Conservation (phyloP, 2,888 invertebrate genomes). For the Mantis religiosa region DNA sequence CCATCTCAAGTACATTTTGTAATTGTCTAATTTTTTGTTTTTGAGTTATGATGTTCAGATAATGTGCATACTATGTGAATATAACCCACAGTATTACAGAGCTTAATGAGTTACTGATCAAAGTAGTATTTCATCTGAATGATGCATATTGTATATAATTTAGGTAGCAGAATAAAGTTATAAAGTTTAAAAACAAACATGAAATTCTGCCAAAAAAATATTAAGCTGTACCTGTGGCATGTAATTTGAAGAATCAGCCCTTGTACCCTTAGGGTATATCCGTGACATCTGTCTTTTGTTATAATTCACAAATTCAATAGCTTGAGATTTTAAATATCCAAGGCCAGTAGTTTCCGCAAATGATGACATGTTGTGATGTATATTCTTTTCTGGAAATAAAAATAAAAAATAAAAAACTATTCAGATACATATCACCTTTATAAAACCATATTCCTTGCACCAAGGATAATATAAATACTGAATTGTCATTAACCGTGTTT, state of each 20-base stretch:
- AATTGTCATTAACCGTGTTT: not conserved
- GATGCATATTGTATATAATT: too few relatives aligned
- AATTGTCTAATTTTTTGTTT: too few relatives aligned
- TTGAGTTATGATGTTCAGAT: too few relatives aligned
- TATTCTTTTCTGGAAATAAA: constrained; percentile 75
- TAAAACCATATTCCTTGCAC: not conserved
- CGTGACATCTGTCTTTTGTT: constrained; percentile 99
- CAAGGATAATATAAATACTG: not conserved
- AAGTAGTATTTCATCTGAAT: too few relatives aligned
- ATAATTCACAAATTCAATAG: constrained; percentile 99
- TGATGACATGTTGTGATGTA: constrained; percentile 98
- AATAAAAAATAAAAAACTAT: not conserved
- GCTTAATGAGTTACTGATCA: too few relatives aligned
- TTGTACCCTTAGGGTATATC: constrained; percentile 97
- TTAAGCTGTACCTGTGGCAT: constrained; percentile 81
- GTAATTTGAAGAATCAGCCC: constrained; percentile 98
- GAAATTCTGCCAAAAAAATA: not conserved
- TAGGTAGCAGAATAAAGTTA: too few relatives aligned
- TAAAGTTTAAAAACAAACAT: too few relatives aligned
- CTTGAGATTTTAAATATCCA: constrained; percentile 90
- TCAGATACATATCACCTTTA: not conserved
- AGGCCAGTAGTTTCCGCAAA: constrained; percentile 97
- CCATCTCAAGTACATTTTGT: too few relatives aligned
- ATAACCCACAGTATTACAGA: too few relatives aligned
- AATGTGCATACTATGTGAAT: too few relatives aligned